Percentiles rank a stretch among this genome's conserved stretches.
These are phyloP conservation scores for Scaptomyza parva DNA, from an alignment of 2,888 invertebrate species.

Conservation along the genomic window DNA sequence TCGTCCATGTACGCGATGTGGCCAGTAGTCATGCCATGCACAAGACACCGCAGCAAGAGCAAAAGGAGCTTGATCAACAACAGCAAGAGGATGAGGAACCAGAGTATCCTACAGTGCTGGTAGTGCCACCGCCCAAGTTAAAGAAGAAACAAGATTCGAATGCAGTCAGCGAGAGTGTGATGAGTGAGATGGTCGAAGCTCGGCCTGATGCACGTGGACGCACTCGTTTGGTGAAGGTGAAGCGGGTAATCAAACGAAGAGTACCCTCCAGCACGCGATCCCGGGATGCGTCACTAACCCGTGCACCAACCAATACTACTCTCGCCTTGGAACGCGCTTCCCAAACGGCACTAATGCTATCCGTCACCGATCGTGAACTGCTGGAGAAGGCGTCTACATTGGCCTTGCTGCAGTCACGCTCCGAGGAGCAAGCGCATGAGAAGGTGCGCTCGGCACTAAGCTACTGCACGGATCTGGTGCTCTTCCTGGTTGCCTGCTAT, in stretches of 20 bases:
- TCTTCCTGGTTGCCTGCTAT: slow-evolving; percentile 92
- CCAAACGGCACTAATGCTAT: slow-evolving; percentile 50
- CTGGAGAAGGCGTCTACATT: slow-evolving; percentile 64
- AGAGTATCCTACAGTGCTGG: slow-evolving; percentile 62
- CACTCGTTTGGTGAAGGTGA: slow-evolving; percentile 82
- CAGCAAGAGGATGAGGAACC: slow-evolving; percentile 32
- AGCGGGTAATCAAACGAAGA: slow-evolving; percentile 81
- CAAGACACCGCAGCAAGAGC: slow-evolving; percentile 48
- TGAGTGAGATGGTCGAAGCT: slow-evolving; percentile 79
- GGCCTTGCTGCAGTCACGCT: slow-evolving; percentile 80
- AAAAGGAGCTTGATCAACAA: background rate
- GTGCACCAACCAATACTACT: slow-evolving; percentile 43
- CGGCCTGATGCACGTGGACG: slow-evolving; percentile 83
- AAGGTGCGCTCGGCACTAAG: slow-evolving; percentile 90
- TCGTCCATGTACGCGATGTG: slow-evolving; percentile 79
- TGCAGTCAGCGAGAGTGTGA: slow-evolving; percentile 54
- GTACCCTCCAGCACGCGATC: slow-evolving; percentile 83
- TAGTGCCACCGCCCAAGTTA: slow-evolving; percentile 51
- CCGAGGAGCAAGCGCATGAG: slow-evolving; percentile 87
- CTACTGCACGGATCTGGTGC: slow-evolving; percentile 90
- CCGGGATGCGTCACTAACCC: slow-evolving; percentile 77
- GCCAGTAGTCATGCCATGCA: slow-evolving; percentile 76
- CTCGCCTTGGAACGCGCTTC: slow-evolving; percentile 35
- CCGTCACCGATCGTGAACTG: slow-evolving; percentile 53
- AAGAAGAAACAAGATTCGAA: slow-evolving; percentile 50